Conservation (phyloP, 23 tunicate species). For the Halocynthia roretzi region DNA sequence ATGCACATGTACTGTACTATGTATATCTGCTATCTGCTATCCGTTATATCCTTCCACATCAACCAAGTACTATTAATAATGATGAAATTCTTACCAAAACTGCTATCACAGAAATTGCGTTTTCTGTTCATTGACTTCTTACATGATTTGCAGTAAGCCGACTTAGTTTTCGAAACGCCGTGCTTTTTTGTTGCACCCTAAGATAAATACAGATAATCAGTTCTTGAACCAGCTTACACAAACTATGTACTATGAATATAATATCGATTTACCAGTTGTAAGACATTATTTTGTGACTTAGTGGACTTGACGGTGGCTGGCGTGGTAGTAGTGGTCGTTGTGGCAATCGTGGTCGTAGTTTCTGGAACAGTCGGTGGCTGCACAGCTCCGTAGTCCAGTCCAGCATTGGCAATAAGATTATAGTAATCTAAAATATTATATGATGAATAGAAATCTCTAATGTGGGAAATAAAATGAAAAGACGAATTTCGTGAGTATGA, state of each 20-base stretch:
- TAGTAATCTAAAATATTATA: neutral
- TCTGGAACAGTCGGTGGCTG: neutral
- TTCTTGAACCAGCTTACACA: no score
- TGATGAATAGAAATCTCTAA: no score
- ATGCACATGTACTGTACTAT: no score
- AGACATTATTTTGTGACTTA: neutral
- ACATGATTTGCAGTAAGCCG: conserved; percentile 69
- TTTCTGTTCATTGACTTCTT: conserved; percentile 50
- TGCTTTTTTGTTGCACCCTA: no score
- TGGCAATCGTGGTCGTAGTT: conserved; percentile 5
- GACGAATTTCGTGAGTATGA: no score
- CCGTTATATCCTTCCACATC: no score
- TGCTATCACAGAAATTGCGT: conserved; percentile 65
- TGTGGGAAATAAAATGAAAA: no score
- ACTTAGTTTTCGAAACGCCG: conserved; percentile 22
- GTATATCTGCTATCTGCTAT: no score
- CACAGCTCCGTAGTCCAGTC: neutral
- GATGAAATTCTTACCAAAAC: conserved; percentile 53
- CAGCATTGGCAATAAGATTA: neutral
- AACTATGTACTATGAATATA: no score
- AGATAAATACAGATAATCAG: no score
- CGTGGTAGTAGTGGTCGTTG: conserved; percentile 22
- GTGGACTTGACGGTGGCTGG: neutral
- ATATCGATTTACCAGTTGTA: no score
- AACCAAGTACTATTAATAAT: no score